A percentile compares a stretch with the other conserved stretches of the same genome.
Conservation (phyloP, 2,888 invertebrate genomes). For the Drosophila rellima region DNA sequence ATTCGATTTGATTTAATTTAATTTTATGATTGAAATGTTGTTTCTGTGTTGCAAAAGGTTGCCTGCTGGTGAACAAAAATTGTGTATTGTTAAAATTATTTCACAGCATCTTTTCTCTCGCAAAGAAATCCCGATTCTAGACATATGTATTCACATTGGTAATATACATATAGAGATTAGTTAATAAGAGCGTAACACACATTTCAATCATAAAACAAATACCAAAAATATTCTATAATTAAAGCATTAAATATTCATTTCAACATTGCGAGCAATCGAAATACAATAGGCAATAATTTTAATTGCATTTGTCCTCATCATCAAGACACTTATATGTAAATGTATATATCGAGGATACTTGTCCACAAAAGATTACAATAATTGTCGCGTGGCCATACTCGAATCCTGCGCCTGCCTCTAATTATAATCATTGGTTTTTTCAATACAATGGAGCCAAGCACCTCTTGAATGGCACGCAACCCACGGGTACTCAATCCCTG, state of each 20-base stretch:
- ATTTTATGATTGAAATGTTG: constrained; percentile 87
- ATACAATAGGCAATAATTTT: constrained; percentile 49
- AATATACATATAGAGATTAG: constrained; percentile 38
- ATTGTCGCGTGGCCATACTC: constrained; percentile 67
- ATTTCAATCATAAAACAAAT: constrained; percentile 86
- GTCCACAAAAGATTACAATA: constrained; percentile 20
- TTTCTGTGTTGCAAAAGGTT: constrained; percentile 86
- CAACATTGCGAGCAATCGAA: constrained; percentile 10
- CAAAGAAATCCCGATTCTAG: constrained; percentile 7
- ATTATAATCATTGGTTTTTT: constrained; percentile 70
- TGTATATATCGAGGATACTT: not conserved
- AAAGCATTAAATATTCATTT: constrained; percentile 46
- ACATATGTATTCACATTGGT: constrained; percentile 9
- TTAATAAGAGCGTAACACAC: constrained; percentile 76
- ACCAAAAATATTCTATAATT: constrained; percentile 56
- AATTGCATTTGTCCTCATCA: constrained; percentile 52
- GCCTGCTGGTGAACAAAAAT: constrained; percentile 81
- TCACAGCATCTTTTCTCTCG: constrained; percentile 8
- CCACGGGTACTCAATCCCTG: constrained; percentile 6
- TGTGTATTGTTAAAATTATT: constrained; percentile 23
- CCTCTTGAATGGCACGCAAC: constrained; percentile 67
- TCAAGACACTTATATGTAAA: not conserved
- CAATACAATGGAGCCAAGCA: constrained; percentile 29
- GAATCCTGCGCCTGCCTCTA: constrained; percentile 45
- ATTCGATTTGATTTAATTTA: constrained; percentile 38